Base-by-base conservation (phyloP, 2,797 vertebrate species). In the Lateolabrax maculatus region DNA sequence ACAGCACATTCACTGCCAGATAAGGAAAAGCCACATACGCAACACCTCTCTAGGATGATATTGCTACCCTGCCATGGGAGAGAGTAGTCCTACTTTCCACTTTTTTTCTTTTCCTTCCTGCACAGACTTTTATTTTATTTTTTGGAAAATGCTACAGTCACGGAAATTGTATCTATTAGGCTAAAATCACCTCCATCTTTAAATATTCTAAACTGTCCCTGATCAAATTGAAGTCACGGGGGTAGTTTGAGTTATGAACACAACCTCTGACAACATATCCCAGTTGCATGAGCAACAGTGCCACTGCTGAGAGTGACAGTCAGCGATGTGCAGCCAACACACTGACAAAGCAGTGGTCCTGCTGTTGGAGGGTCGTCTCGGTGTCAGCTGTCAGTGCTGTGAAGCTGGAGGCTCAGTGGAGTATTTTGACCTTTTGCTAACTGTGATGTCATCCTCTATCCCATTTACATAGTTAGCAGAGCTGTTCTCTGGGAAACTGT, bases 391-490 rank as follows among this genome's bases (percentile, higher is more conserved):
- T 90, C 84, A 80, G 79, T 81, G 81, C 88, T 60, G 71, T 81
- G 61, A 74, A 67, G 80, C 85, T 71, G 52, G 66, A 81, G 56
- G 84, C 81, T 87, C 79, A 72, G 53, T 61, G 84, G 76, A 91
- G 85, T 82, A 86, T 78, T 87, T 80, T 92, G 92, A 93, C 88
- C 91, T 93, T 90, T 92, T 44, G 81, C 83, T 81, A 75, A 75
- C 79, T 73, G 68, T 85, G 89, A 88, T 86, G 81, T 87, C 85
- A 87, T 75, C 61, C 75, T 27, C 25, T 6, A 37, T 70, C 70
- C 82, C 57, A 85, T 92, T 89, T 83, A 58, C 83, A 84, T 79
- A 79, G 79, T 71, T 81, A 85, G 80, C 76, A 63, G 65, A 77
- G 71, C 82, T 41, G 69, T 67, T 84, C 67, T 78, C 75, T 3